Evolutionary conservation across 2,113 vertebrate species (phyloP), one percentile per base, ranked within the genome.

Genomic region (Hepsetus odoe): DNA sequence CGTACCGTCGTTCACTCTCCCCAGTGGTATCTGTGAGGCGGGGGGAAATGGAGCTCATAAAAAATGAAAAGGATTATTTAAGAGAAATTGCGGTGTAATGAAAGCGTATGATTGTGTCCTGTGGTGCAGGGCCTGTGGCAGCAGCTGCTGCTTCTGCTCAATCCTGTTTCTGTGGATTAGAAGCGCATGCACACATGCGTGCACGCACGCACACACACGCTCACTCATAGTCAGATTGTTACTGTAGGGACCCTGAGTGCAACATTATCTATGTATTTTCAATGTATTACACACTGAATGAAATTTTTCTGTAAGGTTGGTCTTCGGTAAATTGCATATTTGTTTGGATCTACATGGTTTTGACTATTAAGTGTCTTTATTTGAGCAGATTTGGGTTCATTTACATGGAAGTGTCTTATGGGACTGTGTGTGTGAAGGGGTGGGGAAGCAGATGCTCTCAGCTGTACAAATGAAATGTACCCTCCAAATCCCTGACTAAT

Each of bases 11-110:
- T 74, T 79, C 44, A 56, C 38, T 49, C 40, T 13, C 61, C 55
- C 55, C 0, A 40, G 42, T 64, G 14, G 26, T 26, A 75, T 83
- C 67, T 66, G 84, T 84, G 73, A 26, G 80, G 38, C 40, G 58
- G 82, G 82, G n/a, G 73, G 73, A 90, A 87, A 88, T 85, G 84
- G 88, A 90, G 87, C 86, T 89, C 89, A 90, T 92, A 85, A 91
- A 90, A 91, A 88, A 91, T 90, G 77, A 85, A 91, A 89, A 85
- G 87, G 85, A 87, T 91, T 91, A 90, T 91, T 92, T 90, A 88
- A 90, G 87, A 90, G 89, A 88, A 90, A 89, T 83, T 71, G 88
- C 87, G 49, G 74, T 81, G 72, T 89, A 90, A 91, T 91, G 88
- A 89, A 91, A 91, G 84, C 86, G 84, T 80, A 85, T 91, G 87